Conservation (phyloP, 2,797 vertebrate species). For the Aldrovandia affinis region DNA sequence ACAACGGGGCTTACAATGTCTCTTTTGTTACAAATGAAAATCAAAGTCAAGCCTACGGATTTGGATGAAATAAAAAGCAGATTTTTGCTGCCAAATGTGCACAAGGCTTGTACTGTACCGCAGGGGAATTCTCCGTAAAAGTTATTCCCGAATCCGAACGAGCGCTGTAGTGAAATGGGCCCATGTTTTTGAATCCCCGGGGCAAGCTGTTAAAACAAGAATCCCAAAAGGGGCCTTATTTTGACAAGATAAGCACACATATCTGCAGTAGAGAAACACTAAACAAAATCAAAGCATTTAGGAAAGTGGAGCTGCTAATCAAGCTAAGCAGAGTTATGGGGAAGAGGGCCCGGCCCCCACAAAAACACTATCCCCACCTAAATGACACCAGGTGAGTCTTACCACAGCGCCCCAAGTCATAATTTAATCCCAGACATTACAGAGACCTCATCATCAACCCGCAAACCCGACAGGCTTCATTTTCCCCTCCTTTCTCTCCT, state of each 20-base stretch:
- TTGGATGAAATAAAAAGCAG: neutral
- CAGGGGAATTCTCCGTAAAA: neutral
- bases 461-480: conserved; percentile 12
- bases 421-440: conserved; percentile 19
- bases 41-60: neutral
- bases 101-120: neutral
- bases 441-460: neutral
- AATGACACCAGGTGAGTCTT: conserved; percentile 1
- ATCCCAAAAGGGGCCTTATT: neutral
- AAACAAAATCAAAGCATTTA: neutral
- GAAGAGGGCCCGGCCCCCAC: neutral
- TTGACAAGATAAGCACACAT: neutral
- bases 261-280: neutral
- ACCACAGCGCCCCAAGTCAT: neutral
- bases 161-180: neutral
- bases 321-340: neutral
- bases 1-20: neutral
- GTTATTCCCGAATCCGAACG: neutral
- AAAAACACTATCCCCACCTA: neutral
- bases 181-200: neutral
- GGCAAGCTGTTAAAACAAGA: neutral
- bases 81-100: conserved; percentile 2
- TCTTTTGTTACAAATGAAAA: conserved; percentile 3
- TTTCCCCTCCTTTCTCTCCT: neutral
- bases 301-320: neutral